A percentile compares a stretch with the other conserved stretches of the same genome.
phyloP scores from a whole-genome alignment of 2,113 vertebrate species.

The Nymphicus hollandicus region DNA sequence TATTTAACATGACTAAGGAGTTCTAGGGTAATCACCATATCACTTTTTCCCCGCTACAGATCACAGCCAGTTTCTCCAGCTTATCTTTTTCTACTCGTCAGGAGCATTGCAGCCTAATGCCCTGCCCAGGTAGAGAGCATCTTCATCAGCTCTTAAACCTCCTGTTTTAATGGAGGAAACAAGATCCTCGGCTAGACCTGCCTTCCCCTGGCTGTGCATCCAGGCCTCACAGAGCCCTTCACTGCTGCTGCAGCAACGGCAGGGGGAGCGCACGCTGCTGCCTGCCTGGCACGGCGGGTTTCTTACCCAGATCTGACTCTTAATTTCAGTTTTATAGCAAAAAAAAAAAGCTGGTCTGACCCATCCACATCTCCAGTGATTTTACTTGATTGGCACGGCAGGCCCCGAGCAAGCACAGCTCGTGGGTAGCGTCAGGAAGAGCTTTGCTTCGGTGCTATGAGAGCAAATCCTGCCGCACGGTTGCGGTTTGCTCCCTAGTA shows the following conservation, averaged over 20 bases:
- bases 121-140: background rate
- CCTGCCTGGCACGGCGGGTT: background rate
- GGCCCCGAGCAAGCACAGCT: background rate
- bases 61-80: background rate
- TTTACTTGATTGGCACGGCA: background rate
- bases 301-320: background rate
- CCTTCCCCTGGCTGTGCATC: background rate
- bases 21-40: background rate
- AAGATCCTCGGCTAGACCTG: background rate
- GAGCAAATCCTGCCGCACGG: constrained; percentile 21
- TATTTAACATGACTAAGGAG: background rate
- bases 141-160: background rate
- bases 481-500: background rate
- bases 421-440: background rate
- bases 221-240: background rate
- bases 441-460: background rate
- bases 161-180: background rate
- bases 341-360: background rate
- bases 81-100: background rate
- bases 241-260: background rate
- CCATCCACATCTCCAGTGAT: background rate
- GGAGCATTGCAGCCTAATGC: background rate
- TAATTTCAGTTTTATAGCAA: background rate
- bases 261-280: constrained; percentile 44
- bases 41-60: background rate